Evolutionary conservation across 2,888 invertebrate genomes (phyloP).

Genomic region (Yponomeuta evonymella): DNA sequence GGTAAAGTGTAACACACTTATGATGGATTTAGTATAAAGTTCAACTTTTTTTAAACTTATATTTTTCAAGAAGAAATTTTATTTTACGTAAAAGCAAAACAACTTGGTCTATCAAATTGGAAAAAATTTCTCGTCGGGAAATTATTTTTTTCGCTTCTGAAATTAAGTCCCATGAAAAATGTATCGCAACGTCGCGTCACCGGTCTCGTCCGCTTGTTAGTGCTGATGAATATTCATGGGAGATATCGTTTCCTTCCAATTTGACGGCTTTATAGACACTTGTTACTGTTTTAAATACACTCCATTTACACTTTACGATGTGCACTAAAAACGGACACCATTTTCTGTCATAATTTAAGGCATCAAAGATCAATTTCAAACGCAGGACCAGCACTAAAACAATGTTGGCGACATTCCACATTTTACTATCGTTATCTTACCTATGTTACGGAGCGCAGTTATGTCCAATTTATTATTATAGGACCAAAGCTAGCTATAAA

Average conservation of each 20-base stretch:
- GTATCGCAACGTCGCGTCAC: neutral
- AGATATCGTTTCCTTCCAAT: constrained; percentile 1
- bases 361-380: neutral
- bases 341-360: neutral
- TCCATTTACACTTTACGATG: neutral
- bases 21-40: neutral
- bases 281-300: neutral
- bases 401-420: neutral
- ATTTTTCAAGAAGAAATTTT: too few species aligned
- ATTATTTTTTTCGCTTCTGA: neutral
- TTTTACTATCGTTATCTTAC: neutral
- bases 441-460: neutral
- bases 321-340: neutral
- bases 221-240: neutral
- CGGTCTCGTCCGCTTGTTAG: neutral
- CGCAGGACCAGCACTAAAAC: neutral
- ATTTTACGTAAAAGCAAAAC: too few species aligned
- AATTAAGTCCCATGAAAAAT: neutral
- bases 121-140: neutral
- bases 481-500: neutral
- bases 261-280: constrained; percentile 3
- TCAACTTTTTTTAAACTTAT: too few species aligned
- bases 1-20: neutral
- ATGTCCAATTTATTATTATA: neutral
- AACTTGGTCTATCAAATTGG: too few species aligned